These are phyloP conservation scores for Drosophila pseudoobscura DNA, from an alignment of 1,140 invertebrate genomes.

Conservation along the genomic window DNA sequence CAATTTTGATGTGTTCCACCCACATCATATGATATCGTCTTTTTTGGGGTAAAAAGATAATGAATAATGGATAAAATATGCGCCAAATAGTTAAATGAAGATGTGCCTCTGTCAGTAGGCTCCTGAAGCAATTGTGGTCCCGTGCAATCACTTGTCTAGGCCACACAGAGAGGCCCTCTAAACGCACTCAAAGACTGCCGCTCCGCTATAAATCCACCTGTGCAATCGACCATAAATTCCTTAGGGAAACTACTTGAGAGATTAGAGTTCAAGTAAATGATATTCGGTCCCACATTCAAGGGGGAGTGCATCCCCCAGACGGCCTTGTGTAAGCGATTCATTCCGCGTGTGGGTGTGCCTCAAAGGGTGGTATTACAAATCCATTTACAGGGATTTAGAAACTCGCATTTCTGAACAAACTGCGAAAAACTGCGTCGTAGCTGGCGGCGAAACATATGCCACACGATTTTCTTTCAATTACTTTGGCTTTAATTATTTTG, in stretches of 20 bases:
- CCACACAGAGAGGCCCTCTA: not conserved
- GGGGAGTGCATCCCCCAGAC: slow-evolving; percentile 9
- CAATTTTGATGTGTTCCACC: slow-evolving; percentile 1
- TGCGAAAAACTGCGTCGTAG: slow-evolving; percentile 22
- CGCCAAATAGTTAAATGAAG: too few species aligned
- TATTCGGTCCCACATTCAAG: not conserved
- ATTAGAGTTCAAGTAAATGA: slow-evolving; percentile 23
- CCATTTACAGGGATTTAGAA: slow-evolving; percentile 11
- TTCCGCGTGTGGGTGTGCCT: slow-evolving; percentile 1
- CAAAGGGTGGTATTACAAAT: slow-evolving; percentile 22
- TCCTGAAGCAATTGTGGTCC: too few species aligned
- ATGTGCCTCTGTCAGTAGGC: too few species aligned
- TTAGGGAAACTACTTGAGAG: slow-evolving; percentile 32
- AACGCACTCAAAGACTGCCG: not conserved
- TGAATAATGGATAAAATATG: slow-evolving; percentile 4
- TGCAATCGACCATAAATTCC: slow-evolving; percentile 18
- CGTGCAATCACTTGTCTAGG: too few species aligned
- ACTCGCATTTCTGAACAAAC: not conserved
- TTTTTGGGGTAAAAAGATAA: slow-evolving; percentile 10
- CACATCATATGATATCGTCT: slow-evolving; percentile 1
- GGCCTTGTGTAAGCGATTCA: slow-evolving; percentile 14
- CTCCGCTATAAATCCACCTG: slow-evolving; percentile 4
- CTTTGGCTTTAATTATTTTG: slow-evolving; percentile 3
- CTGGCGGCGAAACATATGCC: not conserved
- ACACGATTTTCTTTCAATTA: not conserved